A percentile compares a stretch with the other conserved stretches of the same genome.
phyloP scores from a whole-genome alignment of 2,113 vertebrate species.

The Cinclus mexicanus region DNA sequence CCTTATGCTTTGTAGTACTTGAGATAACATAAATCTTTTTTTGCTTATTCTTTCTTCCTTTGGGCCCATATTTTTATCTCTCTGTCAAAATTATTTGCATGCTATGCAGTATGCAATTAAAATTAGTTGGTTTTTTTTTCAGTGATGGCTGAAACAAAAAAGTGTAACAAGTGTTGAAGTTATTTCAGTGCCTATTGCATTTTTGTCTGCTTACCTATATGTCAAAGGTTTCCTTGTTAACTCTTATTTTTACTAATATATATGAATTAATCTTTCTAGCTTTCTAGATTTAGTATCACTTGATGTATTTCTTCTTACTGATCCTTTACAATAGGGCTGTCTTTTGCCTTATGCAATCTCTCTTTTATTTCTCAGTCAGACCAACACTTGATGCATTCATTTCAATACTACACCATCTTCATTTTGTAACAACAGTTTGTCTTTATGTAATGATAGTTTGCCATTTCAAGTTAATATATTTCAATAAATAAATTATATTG shows the following conservation, averaged over 20 bases:
- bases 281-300: neutral
- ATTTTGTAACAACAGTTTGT: neutral
- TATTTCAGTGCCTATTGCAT: neutral
- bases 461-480: neutral
- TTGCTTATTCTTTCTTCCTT: neutral
- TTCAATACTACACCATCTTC: neutral
- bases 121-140: neutral
- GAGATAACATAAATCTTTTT: neutral
- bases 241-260: neutral
- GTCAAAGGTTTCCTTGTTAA: neutral
- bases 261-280: neutral
- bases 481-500: neutral
- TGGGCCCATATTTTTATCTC: neutral
- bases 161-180: neutral
- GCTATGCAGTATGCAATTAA: neutral
- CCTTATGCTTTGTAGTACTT: neutral
- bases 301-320: neutral
- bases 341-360: neutral
- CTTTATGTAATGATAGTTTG: neutral
- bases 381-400: neutral
- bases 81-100: neutral
- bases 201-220: neutral
- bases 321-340: neutral
- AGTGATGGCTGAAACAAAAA: neutral
- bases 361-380: neutral